A percentile compares a stretch with the other conserved stretches of the same genome.
These are phyloP conservation scores for Drosophila eohydei DNA, from an alignment of 2,888 invertebrate genomes.

Conservation along the genomic window DNA sequence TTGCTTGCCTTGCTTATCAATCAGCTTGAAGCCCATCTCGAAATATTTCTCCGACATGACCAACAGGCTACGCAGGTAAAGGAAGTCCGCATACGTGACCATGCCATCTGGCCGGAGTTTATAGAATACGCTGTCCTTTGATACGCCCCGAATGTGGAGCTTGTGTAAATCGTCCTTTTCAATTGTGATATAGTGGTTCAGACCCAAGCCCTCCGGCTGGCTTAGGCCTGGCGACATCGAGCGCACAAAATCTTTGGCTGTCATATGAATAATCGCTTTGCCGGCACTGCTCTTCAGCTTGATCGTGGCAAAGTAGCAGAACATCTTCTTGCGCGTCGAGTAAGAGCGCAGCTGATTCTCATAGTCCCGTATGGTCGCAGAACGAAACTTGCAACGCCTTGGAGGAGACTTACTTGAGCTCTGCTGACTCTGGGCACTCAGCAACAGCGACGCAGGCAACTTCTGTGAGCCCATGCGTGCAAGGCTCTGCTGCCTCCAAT, in stretches of 20 bases:
- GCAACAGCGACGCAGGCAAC: too few relatives aligned
- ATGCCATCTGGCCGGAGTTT: slow-evolving; percentile 40
- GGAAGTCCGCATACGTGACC: slow-evolving; percentile 47
- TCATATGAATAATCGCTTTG: slow-evolving; percentile 51
- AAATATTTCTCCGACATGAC: slow-evolving; percentile 36
- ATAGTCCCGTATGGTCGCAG: slow-evolving; percentile 45
- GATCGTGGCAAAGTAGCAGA: slow-evolving; percentile 65
- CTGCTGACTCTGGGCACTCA: background rate
- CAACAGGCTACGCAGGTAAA: slow-evolving; percentile 41
- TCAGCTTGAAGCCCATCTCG: slow-evolving; percentile 40
- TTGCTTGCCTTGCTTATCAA: slow-evolving; percentile 29
- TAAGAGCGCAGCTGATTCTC: slow-evolving; percentile 57
- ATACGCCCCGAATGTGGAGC: background rate
- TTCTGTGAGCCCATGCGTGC: too few relatives aligned
- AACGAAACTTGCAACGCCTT: slow-evolving; percentile 28
- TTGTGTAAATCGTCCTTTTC: background rate
- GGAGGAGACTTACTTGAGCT: background rate
- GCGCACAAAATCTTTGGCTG: slow-evolving; percentile 61
- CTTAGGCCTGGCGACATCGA: slow-evolving; percentile 41
- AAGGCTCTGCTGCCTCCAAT: too few relatives aligned
- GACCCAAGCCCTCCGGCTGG: slow-evolving; percentile 47
- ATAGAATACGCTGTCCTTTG: slow-evolving; percentile 53
- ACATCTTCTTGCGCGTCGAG: slow-evolving; percentile 51
- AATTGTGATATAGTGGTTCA: slow-evolving; percentile 33
- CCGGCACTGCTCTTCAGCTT: slow-evolving; percentile 29